These are phyloP conservation scores for Amphiprion percula DNA, from an alignment of 2,113 vertebrate genomes.

Conservation along the genomic window DNA sequence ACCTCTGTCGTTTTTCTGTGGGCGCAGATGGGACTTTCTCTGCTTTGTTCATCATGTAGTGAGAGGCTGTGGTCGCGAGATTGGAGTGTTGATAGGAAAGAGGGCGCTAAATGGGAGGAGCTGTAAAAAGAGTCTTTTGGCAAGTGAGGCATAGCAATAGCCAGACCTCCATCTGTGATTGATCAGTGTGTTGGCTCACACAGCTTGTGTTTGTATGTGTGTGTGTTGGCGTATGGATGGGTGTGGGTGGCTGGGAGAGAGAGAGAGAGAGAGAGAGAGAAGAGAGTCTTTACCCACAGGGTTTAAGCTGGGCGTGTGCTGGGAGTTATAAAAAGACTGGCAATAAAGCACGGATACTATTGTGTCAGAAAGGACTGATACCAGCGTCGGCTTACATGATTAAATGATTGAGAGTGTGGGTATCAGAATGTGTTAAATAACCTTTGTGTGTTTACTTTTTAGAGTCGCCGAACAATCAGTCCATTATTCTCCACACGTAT, in stretches of 20 bases:
- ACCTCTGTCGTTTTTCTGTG: background rate
- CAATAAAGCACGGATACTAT: conserved; percentile 79
- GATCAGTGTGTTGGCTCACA: conserved; percentile 76
- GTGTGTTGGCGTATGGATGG: conserved; percentile 54
- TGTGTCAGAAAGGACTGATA: conserved; percentile 72
- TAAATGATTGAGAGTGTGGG: conserved; percentile 34
- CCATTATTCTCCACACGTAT: conserved; percentile 19
- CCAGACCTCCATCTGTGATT: conserved; percentile 82
- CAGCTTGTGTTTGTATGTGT: conserved; percentile 51
- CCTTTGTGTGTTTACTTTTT: conserved; percentile 44
- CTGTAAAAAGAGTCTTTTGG: conserved; percentile 54
- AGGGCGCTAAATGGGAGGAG: conserved; percentile 54
- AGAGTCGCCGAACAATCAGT: conserved; percentile 53
- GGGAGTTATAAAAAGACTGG: conserved; percentile 90
- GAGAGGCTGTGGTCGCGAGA: conserved; percentile 40
- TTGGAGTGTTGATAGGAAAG: conserved; percentile 32
- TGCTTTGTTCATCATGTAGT: background rate
- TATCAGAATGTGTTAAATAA: conserved; percentile 40
- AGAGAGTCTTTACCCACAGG: conserved; percentile 75
- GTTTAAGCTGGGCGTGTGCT: conserved; percentile 73
- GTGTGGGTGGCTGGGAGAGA: conserved; percentile 66
- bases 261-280: conserved; percentile 37
- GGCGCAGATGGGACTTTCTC: background rate
- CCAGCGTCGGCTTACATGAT: conserved; percentile 29
- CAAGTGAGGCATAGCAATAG: conserved; percentile 59